Base-by-base conservation (phyloP, 2,888 invertebrate species). In the Brachyptera putata region DNA sequence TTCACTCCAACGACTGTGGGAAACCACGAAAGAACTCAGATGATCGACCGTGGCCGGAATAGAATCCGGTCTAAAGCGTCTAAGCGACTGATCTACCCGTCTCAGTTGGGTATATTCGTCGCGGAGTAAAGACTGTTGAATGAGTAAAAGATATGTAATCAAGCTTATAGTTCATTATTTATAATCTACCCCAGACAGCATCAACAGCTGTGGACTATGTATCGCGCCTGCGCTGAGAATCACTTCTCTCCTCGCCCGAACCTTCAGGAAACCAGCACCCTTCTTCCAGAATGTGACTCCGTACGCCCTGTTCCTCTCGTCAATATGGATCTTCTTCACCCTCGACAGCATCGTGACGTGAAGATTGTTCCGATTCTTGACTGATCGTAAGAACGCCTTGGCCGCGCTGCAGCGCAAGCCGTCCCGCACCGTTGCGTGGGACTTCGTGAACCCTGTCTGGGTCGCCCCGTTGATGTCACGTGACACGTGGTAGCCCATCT, bases 151-250 rank as follows among this genome's bases (percentile, higher is more conserved):
- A n/a, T n/a, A n/a, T n/a, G n/a, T n/a, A n/a, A n/a, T n/a, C n/a
- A n/a, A n/a, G n/a, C n/a, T n/a, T n/a, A n/a, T n/a, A n/a, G n/a
- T n/a, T n/a, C n/a, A n/a, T n/a, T n/a, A n/a, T n/a, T n/a, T n/a
- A n/a, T n/a, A n/a, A n/a, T n/a, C n/a, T n/a, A n/a, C n/a, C 0
- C 95, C 95, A 1, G 92, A 91, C 41, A 95, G 71, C 90, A 93
- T 89, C 30, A 95, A 77, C 16, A 95, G 69, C 70, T 95, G 93
- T 0, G 94, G 92, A 1, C 90, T 85, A 69, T 89, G 88, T 64
- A 95, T 80, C 0, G 91, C 75, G 1, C 95, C 97, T 0, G 91
- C 91, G 16, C 91, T 86, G 37, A 97, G 72, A 63, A 97, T 87
- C 0, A 96, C 83, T 74, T 95, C 95, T 68, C 81, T 84, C 7